phyloP scores from a whole-genome alignment of 1,140 invertebrate genomes.

The Teleopsis dalmanni region DNA sequence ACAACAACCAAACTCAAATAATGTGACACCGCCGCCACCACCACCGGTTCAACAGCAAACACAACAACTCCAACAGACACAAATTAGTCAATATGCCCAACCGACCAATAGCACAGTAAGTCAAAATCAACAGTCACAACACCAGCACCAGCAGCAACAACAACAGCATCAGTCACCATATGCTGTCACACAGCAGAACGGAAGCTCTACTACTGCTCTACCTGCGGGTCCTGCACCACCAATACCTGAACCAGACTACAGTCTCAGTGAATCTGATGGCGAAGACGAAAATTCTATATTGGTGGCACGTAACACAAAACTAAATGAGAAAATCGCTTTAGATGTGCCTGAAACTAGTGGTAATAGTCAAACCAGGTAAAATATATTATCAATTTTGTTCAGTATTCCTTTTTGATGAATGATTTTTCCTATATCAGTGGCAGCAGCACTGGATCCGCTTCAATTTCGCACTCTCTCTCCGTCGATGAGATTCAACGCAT shows the following conservation, averaged over 20 bases:
- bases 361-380: conserved; percentile 59
- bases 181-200: conserved; percentile 7
- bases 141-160: conserved; percentile 15
- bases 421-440: conserved; percentile 14
- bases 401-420: neutral
- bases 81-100: conserved; percentile 23
- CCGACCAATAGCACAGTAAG: conserved; percentile 5
- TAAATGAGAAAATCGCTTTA: conserved; percentile 40
- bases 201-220: conserved; percentile 45
- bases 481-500: conserved; percentile 83
- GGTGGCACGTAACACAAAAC: conserved; percentile 38
- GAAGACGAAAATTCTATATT: conserved; percentile 50
- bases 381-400: neutral
- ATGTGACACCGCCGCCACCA: conserved; percentile 63
- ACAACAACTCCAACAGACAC: conserved; percentile 65
- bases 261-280: conserved; percentile 68
- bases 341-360: conserved; percentile 54
- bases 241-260: conserved; percentile 86
- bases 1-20: conserved; percentile 57
- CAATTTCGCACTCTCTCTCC: conserved; percentile 74
- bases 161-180: conserved; percentile 8
- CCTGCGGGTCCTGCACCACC: conserved; percentile 52
- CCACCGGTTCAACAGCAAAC: conserved; percentile 49
- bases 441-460: conserved; percentile 60
- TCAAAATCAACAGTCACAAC: conserved; percentile 4